Conservation (phyloP, 2,888 invertebrate genomes). For the Agrotis segetum region DNA sequence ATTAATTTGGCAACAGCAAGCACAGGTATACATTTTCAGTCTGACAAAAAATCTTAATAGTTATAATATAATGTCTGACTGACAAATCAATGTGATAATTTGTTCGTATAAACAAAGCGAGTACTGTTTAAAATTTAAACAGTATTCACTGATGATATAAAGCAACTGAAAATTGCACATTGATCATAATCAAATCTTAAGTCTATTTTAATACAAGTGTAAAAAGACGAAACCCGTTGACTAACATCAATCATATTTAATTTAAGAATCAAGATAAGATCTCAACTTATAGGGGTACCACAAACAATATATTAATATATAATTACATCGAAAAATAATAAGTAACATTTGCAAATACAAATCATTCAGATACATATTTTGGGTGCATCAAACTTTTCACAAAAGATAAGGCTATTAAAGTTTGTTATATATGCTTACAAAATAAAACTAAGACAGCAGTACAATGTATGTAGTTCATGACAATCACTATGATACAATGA, state of each 20-base stretch:
- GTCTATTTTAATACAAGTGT: conserved; percentile 35
- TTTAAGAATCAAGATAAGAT: conserved; percentile 44
- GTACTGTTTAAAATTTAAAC: neutral
- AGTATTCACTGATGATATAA: conserved; percentile 29
- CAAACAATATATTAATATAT: conserved; percentile 1
- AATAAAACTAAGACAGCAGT: conserved; percentile 17
- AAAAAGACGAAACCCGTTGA: conserved; percentile 34
- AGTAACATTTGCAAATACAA: conserved; percentile 21
- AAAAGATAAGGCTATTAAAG: conserved; percentile 10
- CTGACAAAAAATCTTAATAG: conserved; percentile 64
- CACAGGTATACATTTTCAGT: conserved; percentile 73
- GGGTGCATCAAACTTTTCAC: conserved; percentile 20
- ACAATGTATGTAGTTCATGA: conserved; percentile 32
- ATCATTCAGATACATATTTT: conserved; percentile 7
- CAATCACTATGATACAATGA: conserved; percentile 33
- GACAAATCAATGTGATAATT: conserved; percentile 47
- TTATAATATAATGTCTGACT: conserved; percentile 57
- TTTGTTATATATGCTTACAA: conserved; percentile 26
- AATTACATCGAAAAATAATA: conserved; percentile 10
- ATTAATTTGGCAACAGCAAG: conserved; percentile 81
- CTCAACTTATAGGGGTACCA: conserved; percentile 25
- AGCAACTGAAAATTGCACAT: conserved; percentile 38
- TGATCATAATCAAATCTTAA: conserved; percentile 30
- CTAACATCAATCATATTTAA: conserved; percentile 29
- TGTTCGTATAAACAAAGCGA: conserved; percentile 37